These are phyloP conservation scores for Aphis gossypii DNA, from an alignment of 1,140 invertebrate species.

Conservation along the genomic window DNA sequence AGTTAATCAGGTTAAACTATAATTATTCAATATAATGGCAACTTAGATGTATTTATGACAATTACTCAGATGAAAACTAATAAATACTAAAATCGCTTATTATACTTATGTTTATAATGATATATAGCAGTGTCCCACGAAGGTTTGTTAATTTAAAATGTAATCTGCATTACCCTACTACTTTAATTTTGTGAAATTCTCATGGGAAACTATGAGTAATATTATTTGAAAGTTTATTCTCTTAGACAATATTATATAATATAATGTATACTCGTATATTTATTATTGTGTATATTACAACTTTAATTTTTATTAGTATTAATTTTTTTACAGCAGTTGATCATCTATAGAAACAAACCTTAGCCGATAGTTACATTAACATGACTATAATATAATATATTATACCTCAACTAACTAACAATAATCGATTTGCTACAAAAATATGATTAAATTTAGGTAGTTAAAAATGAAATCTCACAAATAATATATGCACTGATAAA, in stretches of 20 bases:
- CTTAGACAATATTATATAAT: background rate
- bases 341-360: no score
- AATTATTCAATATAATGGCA: background rate
- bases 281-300: background rate
- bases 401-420: no score
- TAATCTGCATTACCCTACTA: background rate
- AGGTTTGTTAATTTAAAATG: background rate
- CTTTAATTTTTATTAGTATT: no score
- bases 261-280: background rate
- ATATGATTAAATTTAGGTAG: no score
- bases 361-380: no score
- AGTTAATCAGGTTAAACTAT: background rate
- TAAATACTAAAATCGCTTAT: background rate
- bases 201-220: background rate
- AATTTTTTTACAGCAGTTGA: no score
- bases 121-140: background rate
- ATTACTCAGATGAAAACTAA: background rate
- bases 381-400: no score
- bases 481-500: background rate
- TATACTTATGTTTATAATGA: background rate
- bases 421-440: no score
- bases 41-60: background rate
- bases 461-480: background rate
- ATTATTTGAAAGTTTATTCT: slow-evolving; percentile 5
- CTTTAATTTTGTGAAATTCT: background rate